Percentiles rank a stretch among this genome's conserved stretches.
phyloP scores from a whole-genome alignment of 2,888 invertebrate genomes.

The Hemistola chrysoprasaria region DNA sequence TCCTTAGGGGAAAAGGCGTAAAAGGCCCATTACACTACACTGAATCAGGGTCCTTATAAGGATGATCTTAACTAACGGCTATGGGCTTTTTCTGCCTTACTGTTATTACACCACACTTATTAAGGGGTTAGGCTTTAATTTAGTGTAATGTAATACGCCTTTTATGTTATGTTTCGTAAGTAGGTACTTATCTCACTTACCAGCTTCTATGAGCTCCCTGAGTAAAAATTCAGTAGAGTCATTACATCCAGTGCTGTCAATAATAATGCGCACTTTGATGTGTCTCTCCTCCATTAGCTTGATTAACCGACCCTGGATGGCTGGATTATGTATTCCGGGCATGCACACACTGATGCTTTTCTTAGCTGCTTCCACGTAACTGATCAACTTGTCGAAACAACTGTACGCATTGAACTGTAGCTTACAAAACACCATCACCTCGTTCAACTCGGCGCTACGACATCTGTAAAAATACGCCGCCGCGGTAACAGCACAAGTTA shows the following conservation, averaged over 20 bases:
- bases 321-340: slow-evolving; percentile 74
- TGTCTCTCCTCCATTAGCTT: slow-evolving; percentile 59
- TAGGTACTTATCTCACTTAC: slow-evolving; percentile 60
- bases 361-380: slow-evolving; percentile 67
- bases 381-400: slow-evolving; percentile 71
- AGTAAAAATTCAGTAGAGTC: slow-evolving; percentile 65
- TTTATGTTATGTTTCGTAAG: too few species aligned
- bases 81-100: too few species aligned
- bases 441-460: slow-evolving; percentile 61
- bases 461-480: slow-evolving; percentile 70
- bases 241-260: slow-evolving; percentile 66
- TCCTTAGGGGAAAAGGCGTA: too few species aligned
- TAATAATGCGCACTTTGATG: slow-evolving; percentile 63
- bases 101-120: too few species aligned
- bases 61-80: too few species aligned
- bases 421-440: slow-evolving; percentile 78
- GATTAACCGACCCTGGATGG: slow-evolving; percentile 68
- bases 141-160: too few species aligned
- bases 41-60: too few species aligned
- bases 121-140: too few species aligned
- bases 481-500: slow-evolving; percentile 69
- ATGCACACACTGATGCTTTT: slow-evolving; percentile 67
- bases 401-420: slow-evolving; percentile 69
- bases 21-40: too few species aligned
- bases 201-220: slow-evolving; percentile 65